phyloP scores from a whole-genome alignment of 2,113 vertebrate species.

The Corydoras maculifer region DNA sequence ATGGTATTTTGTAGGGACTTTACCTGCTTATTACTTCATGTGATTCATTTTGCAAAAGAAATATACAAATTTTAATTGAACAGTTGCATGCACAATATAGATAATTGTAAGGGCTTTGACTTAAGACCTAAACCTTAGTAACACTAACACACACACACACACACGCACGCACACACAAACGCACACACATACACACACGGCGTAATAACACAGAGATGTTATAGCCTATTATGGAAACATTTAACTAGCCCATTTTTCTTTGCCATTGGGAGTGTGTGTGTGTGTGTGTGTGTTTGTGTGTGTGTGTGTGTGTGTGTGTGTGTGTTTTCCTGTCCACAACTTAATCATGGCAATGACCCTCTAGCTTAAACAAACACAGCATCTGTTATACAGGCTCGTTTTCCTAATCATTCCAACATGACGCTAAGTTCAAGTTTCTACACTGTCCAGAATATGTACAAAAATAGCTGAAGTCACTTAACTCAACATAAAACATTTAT shows the following conservation, averaged over 20 bases:
- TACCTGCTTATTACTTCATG: too few species aligned
- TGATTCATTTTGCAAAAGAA: too few species aligned
- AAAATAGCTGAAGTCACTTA: neutral
- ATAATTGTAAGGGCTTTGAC: too few species aligned
- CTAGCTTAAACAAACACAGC: slow-evolving; percentile 41
- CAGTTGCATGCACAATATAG: too few species aligned
- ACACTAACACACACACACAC: neutral
- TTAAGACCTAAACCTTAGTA: neutral
- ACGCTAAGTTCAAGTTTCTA: slow-evolving; percentile 39
- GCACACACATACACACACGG: too few species aligned
- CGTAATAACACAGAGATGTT: slow-evolving; percentile 13
- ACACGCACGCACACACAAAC: slow-evolving; percentile 3
- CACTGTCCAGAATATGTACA: neutral
- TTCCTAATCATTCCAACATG: slow-evolving; percentile 38
- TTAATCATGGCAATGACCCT: slow-evolving; percentile 47
- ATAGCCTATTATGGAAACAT: slow-evolving; percentile 40
- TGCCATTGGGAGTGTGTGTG: slow-evolving; percentile 18
- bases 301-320: slow-evolving; percentile 19
- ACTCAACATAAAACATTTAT: too few species aligned
- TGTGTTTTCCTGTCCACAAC: slow-evolving; percentile 33
- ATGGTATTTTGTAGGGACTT: too few species aligned
- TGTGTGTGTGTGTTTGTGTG: neutral
- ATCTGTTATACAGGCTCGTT: slow-evolving; percentile 29
- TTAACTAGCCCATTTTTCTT: slow-evolving; percentile 30
- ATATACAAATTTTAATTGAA: too few species aligned